phyloP scores from a whole-genome alignment of 2,888 invertebrate species.

The Metellina segmentata region DNA sequence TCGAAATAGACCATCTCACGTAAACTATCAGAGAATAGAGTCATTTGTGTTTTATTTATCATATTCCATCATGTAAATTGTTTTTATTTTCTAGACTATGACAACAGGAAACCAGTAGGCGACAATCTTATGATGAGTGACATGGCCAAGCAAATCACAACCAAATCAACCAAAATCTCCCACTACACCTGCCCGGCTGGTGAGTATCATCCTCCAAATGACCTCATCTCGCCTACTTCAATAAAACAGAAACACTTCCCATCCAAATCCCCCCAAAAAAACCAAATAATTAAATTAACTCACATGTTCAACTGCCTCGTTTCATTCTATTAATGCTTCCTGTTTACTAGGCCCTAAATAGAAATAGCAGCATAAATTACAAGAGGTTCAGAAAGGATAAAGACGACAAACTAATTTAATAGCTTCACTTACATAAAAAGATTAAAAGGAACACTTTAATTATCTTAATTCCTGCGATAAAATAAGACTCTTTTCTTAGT shows the following conservation, averaged over 20 bases:
- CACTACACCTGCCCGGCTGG: slow-evolving; percentile 73
- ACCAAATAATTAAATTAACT: no score
- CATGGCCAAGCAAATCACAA: slow-evolving; percentile 60
- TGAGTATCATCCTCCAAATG: neutral
- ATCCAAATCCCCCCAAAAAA: no score
- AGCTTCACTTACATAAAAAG: neutral
- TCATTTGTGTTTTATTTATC: neutral
- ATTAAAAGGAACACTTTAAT: slow-evolving; percentile 4
- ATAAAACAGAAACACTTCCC: neutral
- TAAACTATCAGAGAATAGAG: no score
- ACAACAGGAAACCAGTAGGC: slow-evolving; percentile 62
- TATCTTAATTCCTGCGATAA: slow-evolving; percentile 4
- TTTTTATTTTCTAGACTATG: slow-evolving; percentile 56
- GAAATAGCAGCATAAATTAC: no score
- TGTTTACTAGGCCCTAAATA: no score
- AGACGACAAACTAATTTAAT: neutral
- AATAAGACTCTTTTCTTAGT: neutral
- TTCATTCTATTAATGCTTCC: no score
- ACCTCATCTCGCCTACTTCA: neutral
- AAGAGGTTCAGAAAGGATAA: no score
- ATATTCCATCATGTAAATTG: neutral
- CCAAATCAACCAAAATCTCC: slow-evolving; percentile 65
- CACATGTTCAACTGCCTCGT: no score
- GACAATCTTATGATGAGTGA: slow-evolving; percentile 71
- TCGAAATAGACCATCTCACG: no score